Percentiles rank a stretch among this genome's conserved stretches.
These are phyloP conservation scores for Myripristis jacobus DNA, from an alignment of 2,797 vertebrate species.

Conservation along the genomic window DNA sequence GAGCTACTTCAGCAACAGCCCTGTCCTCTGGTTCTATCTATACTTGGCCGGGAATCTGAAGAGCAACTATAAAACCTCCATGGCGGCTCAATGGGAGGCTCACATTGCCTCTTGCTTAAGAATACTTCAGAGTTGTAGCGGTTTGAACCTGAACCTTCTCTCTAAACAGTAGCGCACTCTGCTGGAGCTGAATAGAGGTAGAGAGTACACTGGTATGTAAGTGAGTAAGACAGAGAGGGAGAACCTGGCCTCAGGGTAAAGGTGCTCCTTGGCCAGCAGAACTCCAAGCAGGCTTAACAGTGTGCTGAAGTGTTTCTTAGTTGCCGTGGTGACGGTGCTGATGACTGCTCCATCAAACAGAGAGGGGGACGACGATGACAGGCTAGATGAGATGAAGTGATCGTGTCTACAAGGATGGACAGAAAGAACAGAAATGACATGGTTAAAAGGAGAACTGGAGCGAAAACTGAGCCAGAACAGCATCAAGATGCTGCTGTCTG, in stretches of 20 bases:
- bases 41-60: too few relatives aligned
- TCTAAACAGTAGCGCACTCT: too few relatives aligned
- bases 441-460: background rate
- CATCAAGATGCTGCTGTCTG: too few relatives aligned
- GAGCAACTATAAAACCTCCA: too few relatives aligned
- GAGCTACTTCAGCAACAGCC: too few relatives aligned
- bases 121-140: too few relatives aligned
- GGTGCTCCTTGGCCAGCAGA: constrained; percentile 92
- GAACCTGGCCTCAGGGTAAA: constrained; percentile 91
- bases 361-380: constrained; percentile 96
- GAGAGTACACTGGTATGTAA: background rate
- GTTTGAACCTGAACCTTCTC: too few relatives aligned
- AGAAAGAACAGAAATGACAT: constrained; percentile 12
- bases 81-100: too few relatives aligned
- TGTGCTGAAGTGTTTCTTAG: constrained; percentile 98
- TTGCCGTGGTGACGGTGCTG: constrained; percentile 98
- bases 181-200: too few relatives aligned
- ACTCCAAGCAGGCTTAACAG: constrained; percentile 92
- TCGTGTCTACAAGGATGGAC: constrained; percentile 87
- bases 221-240: background rate
- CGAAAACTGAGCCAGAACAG: too few relatives aligned
- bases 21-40: too few relatives aligned
- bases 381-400: constrained; percentile 98
- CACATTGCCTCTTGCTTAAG: too few relatives aligned
- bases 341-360: constrained; percentile 98